Percentiles rank a stretch among this genome's conserved stretches.
These are phyloP conservation scores for Phytoseiulus persimilis DNA, from an alignment of 2,888 invertebrate genomes.

Conservation along the genomic window DNA sequence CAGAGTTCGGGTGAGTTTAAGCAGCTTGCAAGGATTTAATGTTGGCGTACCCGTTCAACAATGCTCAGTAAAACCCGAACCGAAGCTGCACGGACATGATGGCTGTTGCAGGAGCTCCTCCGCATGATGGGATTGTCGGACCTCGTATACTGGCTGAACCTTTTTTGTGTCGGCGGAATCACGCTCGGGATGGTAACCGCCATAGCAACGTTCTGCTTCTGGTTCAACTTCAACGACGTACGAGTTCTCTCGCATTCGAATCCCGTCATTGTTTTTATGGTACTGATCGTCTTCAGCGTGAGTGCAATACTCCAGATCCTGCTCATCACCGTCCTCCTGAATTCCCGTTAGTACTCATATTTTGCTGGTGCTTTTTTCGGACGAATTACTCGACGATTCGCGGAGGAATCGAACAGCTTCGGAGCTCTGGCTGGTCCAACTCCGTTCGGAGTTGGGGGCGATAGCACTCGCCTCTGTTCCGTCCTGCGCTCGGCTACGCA, in stretches of 20 bases:
- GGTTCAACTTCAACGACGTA: neutral
- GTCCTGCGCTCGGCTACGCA: no score
- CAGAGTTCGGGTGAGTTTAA: constrained; percentile 15
- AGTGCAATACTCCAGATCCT: constrained; percentile 8
- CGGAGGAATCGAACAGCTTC: no score
- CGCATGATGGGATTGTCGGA: constrained; percentile 31
- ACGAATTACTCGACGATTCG: no score
- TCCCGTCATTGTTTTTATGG: neutral
- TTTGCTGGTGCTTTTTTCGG: neutral
- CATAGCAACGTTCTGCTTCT: neutral
- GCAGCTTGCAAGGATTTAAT: neutral
- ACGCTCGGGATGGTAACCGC: neutral
- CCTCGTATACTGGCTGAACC: constrained; percentile 17
- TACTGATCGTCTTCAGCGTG: neutral
- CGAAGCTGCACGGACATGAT: no score
- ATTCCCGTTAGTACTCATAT: neutral
- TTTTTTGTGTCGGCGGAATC: constrained; percentile 17
- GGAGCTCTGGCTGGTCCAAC: no score
- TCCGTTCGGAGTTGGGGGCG: no score
- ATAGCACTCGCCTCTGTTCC: no score
- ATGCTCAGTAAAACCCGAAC: no score
- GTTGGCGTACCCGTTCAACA: no score
- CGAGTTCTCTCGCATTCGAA: neutral
- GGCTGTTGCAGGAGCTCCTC: constrained; percentile 21
- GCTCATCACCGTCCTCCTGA: neutral